Evolutionary conservation across 2,888 invertebrate species (phyloP), one percentile per base, ranked within the genome.

Genomic region (Eilema griseolum): DNA sequence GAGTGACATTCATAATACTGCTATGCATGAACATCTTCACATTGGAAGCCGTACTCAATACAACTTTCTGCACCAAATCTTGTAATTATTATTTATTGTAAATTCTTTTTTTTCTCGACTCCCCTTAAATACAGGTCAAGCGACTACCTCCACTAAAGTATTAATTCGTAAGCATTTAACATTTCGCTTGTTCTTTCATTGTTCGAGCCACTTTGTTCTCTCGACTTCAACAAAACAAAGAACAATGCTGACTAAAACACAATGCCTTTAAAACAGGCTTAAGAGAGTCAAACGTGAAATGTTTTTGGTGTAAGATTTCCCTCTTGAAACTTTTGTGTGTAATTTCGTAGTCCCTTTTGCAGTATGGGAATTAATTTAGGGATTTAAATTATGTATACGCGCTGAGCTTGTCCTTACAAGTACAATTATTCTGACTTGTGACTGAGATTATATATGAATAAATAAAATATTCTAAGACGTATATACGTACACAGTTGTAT

Each of bases 171-270:
- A 28, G n/a, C 52, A 46, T 67, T 61, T 33, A 67, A 61, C 31
- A 61, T 61, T 41, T 52, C 46, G 67, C 61, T 67, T 52, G 67
- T 46, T 5, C 8, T 23, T 46, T 5, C 28, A 23, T 61, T 67
- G 61, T 67, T 66, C n/a, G 11, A 20, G 16, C 41, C 26, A n/a
- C 60, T 66, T 41, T 46, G 66, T 66, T 66, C 37, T 46, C 37
- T 11, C 24, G 57, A 14, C 24, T 26, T 52, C n/a, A 28, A 46
- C 28, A 64, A 28, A 61, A 67, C 61, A 67, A 33, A 64, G 61
- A 61, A 67, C 61, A 67, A 33, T 12, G n/a, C 3, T 11, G 28
- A 14, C 14, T 28, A 28, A 56, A 61, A 10, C 60, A 12, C n/a
- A 60, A 60, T 20, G n/a, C 26, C 26, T 60, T 23, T 24, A 28